These are phyloP conservation scores for Cepaea nemoralis DNA, from an alignment of 1,140 invertebrate genomes.

Conservation along the genomic window DNA sequence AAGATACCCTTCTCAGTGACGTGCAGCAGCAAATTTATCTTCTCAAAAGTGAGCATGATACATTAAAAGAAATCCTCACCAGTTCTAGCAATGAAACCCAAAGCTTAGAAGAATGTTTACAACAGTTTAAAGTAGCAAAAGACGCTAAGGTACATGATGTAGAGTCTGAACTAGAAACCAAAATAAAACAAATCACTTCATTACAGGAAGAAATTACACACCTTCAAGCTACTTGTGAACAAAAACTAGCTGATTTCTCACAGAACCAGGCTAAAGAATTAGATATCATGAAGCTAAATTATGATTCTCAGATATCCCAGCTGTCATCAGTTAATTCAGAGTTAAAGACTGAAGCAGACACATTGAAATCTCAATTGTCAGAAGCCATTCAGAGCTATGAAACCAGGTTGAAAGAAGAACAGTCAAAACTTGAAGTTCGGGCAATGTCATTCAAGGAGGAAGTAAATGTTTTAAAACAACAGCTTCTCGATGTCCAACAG, in stretches of 20 bases:
- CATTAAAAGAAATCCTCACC: slow-evolving; percentile 62
- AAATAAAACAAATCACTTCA: not conserved
- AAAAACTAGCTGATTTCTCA: not conserved
- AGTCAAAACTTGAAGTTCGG: slow-evolving; percentile 57
- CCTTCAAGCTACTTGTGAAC: not conserved
- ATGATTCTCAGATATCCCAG: slow-evolving; percentile 33
- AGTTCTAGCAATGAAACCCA: slow-evolving; percentile 51
- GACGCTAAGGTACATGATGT: slow-evolving; percentile 25
- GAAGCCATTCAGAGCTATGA: slow-evolving; percentile 47
- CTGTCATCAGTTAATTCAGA: not conserved
- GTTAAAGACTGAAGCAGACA: slow-evolving; percentile 44
- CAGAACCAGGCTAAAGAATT: slow-evolving; percentile 26
- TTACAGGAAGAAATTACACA: not conserved
- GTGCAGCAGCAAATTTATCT: slow-evolving; percentile 43
- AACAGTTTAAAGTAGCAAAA: not conserved
- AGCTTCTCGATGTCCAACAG: slow-evolving; percentile 54
- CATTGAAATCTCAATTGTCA: slow-evolving; percentile 57
- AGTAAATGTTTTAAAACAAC: slow-evolving; percentile 58
- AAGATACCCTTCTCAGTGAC: slow-evolving; percentile 51
- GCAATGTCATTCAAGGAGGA: slow-evolving; percentile 57
- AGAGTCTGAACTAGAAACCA: slow-evolving; percentile 25
- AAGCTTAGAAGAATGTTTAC: slow-evolving; percentile 38
- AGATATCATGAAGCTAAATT: slow-evolving; percentile 43
- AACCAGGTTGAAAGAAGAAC: slow-evolving; percentile 66
- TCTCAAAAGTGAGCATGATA: slow-evolving; percentile 53